phyloP scores from a whole-genome alignment of 2,113 vertebrate species.

The Talpa occidentalis region DNA sequence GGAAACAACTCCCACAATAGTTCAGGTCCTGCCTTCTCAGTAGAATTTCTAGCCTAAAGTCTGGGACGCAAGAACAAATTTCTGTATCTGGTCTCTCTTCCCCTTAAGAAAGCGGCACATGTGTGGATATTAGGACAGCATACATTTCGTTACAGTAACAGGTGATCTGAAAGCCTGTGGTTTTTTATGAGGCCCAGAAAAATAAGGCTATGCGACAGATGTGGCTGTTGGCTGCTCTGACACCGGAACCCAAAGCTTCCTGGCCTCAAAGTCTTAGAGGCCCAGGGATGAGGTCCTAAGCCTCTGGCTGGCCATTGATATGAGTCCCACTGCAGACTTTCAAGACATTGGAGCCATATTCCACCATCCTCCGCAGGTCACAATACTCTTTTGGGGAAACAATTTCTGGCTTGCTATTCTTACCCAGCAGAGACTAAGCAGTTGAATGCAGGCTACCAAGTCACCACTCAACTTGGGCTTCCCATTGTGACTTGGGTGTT shows the following conservation, averaged over 20 bases:
- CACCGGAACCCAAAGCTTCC: not conserved
- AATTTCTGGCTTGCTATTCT: not conserved
- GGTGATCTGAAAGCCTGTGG: not conserved
- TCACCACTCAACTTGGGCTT: not conserved
- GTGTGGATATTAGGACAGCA: not conserved
- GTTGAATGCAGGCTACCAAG: not conserved
- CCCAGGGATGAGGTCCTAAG: not conserved
- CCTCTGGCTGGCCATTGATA: not conserved
- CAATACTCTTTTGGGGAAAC: not conserved
- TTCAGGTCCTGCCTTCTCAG: not conserved
- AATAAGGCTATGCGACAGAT: not conserved
- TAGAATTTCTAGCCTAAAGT: not conserved
- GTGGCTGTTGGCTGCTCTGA: not conserved
- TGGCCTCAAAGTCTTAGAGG: not conserved
- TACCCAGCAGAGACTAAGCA: not conserved
- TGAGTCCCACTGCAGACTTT: not conserved
- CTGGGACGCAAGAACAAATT: not conserved
- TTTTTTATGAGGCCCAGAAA: not conserved
- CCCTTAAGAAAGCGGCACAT: not conserved
- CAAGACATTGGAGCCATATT: not conserved
- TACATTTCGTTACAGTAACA: not conserved
- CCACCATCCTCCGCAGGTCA: not conserved
- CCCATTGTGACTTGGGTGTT: not conserved
- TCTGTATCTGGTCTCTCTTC: not conserved
- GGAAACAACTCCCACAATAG: not conserved